A percentile compares a stretch with the other conserved stretches of the same genome.
Conservation (phyloP, 2,888 invertebrate genomes). For the Philonicus albiceps region DNA sequence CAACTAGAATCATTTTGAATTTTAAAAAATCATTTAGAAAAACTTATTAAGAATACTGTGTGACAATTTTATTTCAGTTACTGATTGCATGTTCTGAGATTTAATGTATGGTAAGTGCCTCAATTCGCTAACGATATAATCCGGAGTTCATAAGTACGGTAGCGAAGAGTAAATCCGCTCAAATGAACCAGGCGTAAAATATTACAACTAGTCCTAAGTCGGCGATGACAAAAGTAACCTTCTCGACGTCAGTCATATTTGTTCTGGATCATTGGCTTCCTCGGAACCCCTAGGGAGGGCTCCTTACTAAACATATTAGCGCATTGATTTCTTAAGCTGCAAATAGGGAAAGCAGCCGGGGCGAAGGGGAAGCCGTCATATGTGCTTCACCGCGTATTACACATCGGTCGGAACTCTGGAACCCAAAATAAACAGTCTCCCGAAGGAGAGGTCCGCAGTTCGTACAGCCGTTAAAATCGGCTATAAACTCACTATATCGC, state of each 20-base stretch:
- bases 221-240: neutral
- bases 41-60: no score
- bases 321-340: neutral
- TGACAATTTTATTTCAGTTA: neutral
- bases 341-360: neutral
- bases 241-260: neutral
- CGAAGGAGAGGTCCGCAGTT: neutral
- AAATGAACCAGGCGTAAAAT: conserved; percentile 17
- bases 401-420: neutral
- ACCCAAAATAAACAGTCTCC: conserved; percentile 23
- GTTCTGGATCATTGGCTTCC: conserved; percentile 28
- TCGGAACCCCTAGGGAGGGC: neutral
- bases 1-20: no score
- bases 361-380: neutral
- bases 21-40: no score
- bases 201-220: conserved; percentile 16
- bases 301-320: neutral
- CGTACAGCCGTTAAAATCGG: neutral
- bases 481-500: neutral
- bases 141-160: neutral
- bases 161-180: neutral
- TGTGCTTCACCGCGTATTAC: neutral
- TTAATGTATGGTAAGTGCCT: neutral
- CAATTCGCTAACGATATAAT: neutral
- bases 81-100: neutral